A percentile compares a stretch with the other conserved stretches of the same genome.
Conservation (phyloP, 2,888 invertebrate genomes). For the Coelinius sp. region DNA sequence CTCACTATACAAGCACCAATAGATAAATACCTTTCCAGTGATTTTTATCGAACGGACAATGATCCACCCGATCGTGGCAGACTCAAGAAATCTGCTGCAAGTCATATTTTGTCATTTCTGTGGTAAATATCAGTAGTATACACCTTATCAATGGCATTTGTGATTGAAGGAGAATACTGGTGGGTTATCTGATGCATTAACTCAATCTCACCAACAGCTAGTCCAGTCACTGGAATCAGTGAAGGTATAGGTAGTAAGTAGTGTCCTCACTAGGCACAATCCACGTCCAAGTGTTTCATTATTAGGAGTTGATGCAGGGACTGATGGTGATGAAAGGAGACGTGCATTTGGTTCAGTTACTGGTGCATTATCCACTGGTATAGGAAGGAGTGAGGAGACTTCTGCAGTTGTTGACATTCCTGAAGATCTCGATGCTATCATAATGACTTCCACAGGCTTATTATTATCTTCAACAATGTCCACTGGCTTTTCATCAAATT, state of each 20-base stretch:
- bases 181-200: not conserved
- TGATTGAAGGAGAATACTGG: not conserved
- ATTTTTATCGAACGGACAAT: not conserved
- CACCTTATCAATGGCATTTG: not conserved
- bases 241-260: too few species aligned
- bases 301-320: too few species aligned
- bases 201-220: not conserved
- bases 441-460: too few species aligned
- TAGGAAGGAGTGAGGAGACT: too few species aligned
- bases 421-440: too few species aligned
- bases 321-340: too few species aligned
- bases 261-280: too few species aligned
- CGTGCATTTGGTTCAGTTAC: too few species aligned
- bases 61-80: not conserved
- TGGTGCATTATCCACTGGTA: not conserved
- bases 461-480: too few species aligned
- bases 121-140: not conserved
- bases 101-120: slow-evolving; percentile 1
- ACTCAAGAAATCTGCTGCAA: not conserved
- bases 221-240: not conserved
- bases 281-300: too few species aligned
- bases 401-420: too few species aligned
- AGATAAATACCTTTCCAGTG: not conserved
- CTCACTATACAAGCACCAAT: too few species aligned
- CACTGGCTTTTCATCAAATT: not conserved